Conservation (phyloP, 2,797 vertebrate species). For the Tokudaia muenninki region DNA sequence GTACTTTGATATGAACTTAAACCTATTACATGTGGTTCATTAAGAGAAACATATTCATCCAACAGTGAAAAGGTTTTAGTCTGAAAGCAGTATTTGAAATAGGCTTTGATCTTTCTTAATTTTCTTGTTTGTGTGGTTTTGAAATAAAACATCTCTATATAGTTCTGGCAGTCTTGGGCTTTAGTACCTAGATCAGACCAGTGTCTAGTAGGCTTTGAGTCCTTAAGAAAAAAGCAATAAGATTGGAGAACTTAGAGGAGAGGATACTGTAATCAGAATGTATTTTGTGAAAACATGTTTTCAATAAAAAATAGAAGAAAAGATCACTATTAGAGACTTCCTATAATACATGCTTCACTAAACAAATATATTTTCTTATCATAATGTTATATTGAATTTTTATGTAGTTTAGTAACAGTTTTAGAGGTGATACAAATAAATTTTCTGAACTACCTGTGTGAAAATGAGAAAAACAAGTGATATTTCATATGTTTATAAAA, state of each 20-base stretch:
- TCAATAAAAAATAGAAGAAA: not conserved
- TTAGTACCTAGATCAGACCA: not conserved
- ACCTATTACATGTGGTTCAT: not conserved
- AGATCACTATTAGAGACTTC: not conserved
- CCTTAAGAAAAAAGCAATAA: not conserved
- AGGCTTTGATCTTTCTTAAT: not conserved
- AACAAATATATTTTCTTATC: not conserved
- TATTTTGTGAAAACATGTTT: not conserved
- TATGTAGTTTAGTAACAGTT: not conserved
- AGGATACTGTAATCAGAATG: not conserved
- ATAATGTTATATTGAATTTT: not conserved
- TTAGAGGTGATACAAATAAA: not conserved
- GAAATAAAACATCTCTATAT: not conserved
- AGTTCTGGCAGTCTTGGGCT: not conserved
- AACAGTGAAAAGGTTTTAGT: constrained; percentile 14
- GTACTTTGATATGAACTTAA: not conserved
- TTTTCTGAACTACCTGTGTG: not conserved
- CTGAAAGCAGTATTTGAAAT: not conserved
- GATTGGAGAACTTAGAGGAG: not conserved
- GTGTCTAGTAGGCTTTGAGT: no score
- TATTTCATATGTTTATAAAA: not conserved
- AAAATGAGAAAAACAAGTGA: not conserved
- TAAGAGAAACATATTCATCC: not conserved
- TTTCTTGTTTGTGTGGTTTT: not conserved
- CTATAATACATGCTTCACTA: not conserved